phyloP scores from a whole-genome alignment of 2,113 vertebrate species.

The Cercopithecus mona region DNA sequence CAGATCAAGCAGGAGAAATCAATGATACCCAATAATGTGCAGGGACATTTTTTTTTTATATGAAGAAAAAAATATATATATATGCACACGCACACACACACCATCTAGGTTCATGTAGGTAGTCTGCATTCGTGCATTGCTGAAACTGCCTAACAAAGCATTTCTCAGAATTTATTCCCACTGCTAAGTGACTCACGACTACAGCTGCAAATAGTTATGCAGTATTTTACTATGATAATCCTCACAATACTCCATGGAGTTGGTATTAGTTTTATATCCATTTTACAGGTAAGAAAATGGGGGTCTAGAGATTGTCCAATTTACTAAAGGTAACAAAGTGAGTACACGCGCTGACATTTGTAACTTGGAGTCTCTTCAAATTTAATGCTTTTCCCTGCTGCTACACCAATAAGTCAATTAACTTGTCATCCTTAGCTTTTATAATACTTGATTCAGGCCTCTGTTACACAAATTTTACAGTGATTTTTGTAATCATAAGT shows the following conservation, averaged over 20 bases:
- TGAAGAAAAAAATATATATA: background rate
- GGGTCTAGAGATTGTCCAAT: background rate
- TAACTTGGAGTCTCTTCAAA: background rate
- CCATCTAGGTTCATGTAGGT: background rate
- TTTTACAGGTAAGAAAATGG: background rate
- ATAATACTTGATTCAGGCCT: background rate
- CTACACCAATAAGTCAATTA: background rate
- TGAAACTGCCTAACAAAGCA: background rate
- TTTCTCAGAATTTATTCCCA: background rate
- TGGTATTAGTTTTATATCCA: background rate
- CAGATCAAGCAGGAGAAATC: background rate
- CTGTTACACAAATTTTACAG: background rate
- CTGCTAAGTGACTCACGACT: background rate
- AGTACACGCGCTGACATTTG: background rate
- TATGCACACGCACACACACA: background rate
- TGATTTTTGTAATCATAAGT: background rate
- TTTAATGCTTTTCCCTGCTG: background rate
- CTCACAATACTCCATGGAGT: background rate
- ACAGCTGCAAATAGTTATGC: background rate
- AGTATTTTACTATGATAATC: background rate
- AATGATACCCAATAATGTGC: background rate
- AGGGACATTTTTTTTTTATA: background rate
- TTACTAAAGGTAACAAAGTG: background rate
- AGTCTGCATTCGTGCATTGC: background rate
- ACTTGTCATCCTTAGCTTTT: background rate